A percentile compares a stretch with the other conserved stretches of the same genome.
Evolutionary conservation across 2,797 vertebrate genomes (phyloP).

Genomic region (Apodemus agrarius): DNA sequence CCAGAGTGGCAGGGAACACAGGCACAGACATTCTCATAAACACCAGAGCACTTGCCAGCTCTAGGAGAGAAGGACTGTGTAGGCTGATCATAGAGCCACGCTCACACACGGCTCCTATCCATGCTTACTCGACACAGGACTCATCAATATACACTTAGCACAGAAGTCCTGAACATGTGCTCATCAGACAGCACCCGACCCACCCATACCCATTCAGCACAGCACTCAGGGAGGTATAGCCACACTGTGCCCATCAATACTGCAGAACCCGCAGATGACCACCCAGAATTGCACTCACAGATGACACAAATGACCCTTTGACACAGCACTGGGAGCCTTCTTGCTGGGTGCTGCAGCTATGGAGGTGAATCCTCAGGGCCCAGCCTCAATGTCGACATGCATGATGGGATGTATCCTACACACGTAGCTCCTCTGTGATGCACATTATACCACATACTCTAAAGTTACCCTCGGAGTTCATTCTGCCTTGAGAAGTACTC

Average conservation of each 20-base stretch:
- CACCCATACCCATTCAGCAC: too few species aligned
- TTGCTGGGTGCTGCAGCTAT: background rate
- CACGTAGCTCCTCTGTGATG: background rate
- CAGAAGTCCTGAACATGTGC: background rate
- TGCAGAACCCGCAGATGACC: too few species aligned
- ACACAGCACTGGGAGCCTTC: background rate
- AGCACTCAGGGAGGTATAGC: background rate
- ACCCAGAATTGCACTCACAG: background rate
- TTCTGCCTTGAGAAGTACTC: background rate
- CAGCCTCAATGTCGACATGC: accelerated
- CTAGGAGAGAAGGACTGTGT: background rate
- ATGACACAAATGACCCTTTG: background rate
- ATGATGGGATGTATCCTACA: background rate
- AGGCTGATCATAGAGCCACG: background rate
- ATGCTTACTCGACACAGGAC: background rate
- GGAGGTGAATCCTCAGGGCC: background rate
- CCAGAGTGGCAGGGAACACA: background rate
- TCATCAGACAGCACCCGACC: background rate
- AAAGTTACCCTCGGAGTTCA: background rate
- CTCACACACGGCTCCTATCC: background rate
- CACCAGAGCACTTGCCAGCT: too few species aligned
- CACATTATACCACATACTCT: too few species aligned
- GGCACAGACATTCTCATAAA: too few species aligned
- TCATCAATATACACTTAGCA: background rate
- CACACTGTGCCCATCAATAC: background rate